Percentiles rank a stretch among this genome's conserved stretches.
phyloP scores from a whole-genome alignment of 2,113 vertebrate genomes.

The Fregetta grallaria region DNA sequence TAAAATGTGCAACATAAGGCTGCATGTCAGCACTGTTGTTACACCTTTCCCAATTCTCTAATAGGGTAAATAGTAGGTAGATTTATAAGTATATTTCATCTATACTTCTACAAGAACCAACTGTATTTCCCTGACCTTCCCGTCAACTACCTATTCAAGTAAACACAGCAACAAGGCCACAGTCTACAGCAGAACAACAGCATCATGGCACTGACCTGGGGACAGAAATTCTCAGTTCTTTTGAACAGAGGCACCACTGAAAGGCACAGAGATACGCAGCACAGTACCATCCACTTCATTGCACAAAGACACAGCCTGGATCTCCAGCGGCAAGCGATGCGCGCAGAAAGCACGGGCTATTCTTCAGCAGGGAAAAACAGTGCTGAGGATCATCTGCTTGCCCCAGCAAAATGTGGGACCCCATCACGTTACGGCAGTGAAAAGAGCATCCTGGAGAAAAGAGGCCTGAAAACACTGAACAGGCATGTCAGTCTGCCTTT shows the following conservation, averaged over 20 bases:
- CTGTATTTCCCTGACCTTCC: neutral
- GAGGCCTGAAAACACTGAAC: neutral
- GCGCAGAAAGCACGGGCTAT: neutral
- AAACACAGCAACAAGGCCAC: neutral
- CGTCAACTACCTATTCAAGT: neutral
- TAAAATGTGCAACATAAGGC: neutral
- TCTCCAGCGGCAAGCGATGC: neutral
- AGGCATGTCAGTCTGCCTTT: neutral
- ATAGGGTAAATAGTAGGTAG: neutral
- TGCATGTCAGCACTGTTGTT: neutral
- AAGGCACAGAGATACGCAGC: neutral
- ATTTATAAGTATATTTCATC: neutral
- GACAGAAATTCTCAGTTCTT: constrained; percentile 57
- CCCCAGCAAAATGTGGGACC: neutral
- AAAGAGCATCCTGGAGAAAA: neutral
- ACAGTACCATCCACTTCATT: constrained; percentile 46
- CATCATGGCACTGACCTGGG: neutral
- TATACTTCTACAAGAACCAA: neutral
- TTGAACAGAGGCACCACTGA: constrained; percentile 39
- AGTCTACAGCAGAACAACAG: neutral
- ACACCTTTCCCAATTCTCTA: neutral
- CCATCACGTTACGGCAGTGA: neutral
- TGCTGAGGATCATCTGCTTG: neutral
- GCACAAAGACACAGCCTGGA: constrained; percentile 17
- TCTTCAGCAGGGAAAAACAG: neutral